These are phyloP conservation scores for Glaucopsyche alexis DNA, from an alignment of 2,888 invertebrate species.

Conservation along the genomic window DNA sequence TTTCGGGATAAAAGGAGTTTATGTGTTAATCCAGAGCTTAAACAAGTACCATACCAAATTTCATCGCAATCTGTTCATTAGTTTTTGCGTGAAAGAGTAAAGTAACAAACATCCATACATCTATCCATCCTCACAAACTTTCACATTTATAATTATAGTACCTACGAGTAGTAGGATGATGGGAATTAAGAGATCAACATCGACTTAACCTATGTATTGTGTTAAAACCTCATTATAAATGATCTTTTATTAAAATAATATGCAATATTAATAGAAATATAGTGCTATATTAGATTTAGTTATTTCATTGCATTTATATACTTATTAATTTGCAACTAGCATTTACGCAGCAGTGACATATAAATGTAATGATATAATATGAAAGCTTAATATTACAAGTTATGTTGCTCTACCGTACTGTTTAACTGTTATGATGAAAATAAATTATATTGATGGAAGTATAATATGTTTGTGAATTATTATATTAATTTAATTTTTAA, in stretches of 20 bases:
- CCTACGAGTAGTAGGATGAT: too few species aligned
- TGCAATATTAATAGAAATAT: neutral
- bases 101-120: too few species aligned
- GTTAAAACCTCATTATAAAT: neutral
- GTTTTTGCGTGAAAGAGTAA: too few species aligned
- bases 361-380: conserved; percentile 14
- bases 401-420: neutral
- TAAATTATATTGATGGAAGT: conserved; percentile 11
- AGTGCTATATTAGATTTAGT: conserved; percentile 26
- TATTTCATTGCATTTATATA: conserved; percentile 19
- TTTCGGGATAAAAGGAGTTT: too few species aligned
- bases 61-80: too few species aligned
- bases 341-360: neutral
- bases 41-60: too few species aligned
- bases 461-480: neutral
- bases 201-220: too few species aligned
- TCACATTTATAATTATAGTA: too few species aligned
- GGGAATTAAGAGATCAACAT: too few species aligned
- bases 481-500: neutral
- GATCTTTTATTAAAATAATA: neutral
- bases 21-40: too few species aligned
- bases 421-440: neutral
- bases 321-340: conserved; percentile 12
- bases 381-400: neutral
- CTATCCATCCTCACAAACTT: too few species aligned